phyloP scores from a whole-genome alignment of 2,888 invertebrate species.

The Hedya salicella region DNA sequence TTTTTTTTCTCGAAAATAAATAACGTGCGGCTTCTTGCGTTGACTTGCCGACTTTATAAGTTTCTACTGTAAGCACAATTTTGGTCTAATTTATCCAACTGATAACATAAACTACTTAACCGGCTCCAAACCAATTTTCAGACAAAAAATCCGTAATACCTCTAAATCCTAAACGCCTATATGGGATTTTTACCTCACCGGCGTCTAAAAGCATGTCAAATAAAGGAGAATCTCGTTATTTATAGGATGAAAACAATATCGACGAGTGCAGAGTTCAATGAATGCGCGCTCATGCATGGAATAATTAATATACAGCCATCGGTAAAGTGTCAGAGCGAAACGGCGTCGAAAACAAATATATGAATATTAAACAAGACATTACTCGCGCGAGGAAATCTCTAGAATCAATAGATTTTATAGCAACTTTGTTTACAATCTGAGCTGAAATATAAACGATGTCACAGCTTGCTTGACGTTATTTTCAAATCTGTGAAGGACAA shows the following conservation, averaged over 20 bases:
- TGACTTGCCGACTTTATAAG: no score
- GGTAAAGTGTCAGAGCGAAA: conserved; percentile 69
- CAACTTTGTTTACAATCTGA: conserved; percentile 25
- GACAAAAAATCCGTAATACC: background rate
- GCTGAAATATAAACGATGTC: conserved; percentile 11
- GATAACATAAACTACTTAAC: background rate
- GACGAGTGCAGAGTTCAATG: conserved; percentile 57
- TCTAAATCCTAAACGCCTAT: background rate
- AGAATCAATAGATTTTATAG: background rate
- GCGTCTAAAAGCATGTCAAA: conserved; percentile 37
- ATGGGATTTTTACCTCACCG: conserved; percentile 6
- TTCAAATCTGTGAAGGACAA: background rate
- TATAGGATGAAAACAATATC: conserved; percentile 39
- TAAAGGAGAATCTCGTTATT: conserved; percentile 44
- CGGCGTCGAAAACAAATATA: conserved; percentile 76
- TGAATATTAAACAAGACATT: conserved; percentile 75
- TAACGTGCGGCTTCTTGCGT: no score
- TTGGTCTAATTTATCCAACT: background rate
- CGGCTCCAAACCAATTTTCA: background rate
- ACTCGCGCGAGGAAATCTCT: conserved; percentile 55
- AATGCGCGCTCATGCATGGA: conserved; percentile 66
- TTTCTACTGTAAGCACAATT: no score
- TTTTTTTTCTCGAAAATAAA: no score
- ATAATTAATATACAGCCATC: conserved; percentile 74
- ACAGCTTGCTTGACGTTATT: background rate